Base-by-base conservation (phyloP, 2,797 vertebrate species). In the Crenuchus spilurus region DNA sequence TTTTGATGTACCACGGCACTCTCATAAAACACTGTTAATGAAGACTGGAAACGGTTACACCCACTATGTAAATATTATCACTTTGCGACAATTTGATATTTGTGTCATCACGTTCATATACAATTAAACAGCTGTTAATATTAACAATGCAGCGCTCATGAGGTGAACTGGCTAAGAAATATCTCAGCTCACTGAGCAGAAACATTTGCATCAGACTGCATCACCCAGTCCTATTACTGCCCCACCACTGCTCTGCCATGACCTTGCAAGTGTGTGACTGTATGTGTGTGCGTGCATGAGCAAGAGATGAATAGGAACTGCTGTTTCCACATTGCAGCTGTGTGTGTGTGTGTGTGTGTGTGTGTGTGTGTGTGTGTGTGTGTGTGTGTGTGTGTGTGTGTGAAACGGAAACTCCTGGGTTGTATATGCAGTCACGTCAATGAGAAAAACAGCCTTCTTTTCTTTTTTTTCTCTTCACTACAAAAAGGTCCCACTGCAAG, bases 301-400 rank as follows among this genome's bases (percentile, higher is more conserved):
- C 51, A 55, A 77, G 58, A 48, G 70, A 61, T 76, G 62, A 86
- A 81, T 57, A 54, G 41, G 74, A 76, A 46, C 42, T 69, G 64
- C 51, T 73, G 69, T 58, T 77, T 44, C 57, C 46, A 62, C 63
- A 72, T 14, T 20, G 30, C 61, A 51, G 20, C 58, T 63, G 49
- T 80, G 14, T 35, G 72, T 70, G 28, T 28, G 20, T n/a, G 26
- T 70, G 28, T 28, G 20, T n/a, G 26, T 70, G 28, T 28, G 20
- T n/a, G 26, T 70, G 28, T 28, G 20, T n/a, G 26, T 70, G 28
- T 28, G 20, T 63, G 49, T 80, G 14, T 35, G 72, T 63, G 49
- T 80, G 14, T 35, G 72, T 63, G 49, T 80, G 14, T 35, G 72
- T 63, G 49, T 80, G 14, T 35, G 72, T 70, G 28, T 28, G 20